Percentiles rank a stretch among this genome's conserved stretches.
Conservation (phyloP, 2,797 vertebrate genomes). For the Bufotes viridis region DNA sequence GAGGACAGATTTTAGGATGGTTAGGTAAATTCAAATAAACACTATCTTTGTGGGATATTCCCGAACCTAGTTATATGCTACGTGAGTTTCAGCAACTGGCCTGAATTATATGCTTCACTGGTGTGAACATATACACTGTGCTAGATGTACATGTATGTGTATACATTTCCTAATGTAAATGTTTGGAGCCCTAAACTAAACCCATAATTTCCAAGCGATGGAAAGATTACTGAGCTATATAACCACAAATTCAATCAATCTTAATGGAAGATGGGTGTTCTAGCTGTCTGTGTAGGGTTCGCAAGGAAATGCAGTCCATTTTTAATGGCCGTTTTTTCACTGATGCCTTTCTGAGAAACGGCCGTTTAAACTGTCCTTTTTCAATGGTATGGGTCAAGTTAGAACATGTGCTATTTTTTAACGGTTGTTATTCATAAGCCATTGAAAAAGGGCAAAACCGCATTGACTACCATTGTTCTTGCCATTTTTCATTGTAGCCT, state of each 20-base stretch:
- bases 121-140: slow-evolving; percentile 46
- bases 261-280: background rate
- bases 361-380: too few species aligned
- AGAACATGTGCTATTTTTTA: too few species aligned
- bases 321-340: too few species aligned
- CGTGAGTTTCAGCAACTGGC: slow-evolving; percentile 28
- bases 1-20: slow-evolving; percentile 39
- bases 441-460: too few species aligned
- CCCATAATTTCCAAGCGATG: slow-evolving; percentile 26
- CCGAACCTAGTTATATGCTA: slow-evolving; percentile 11
- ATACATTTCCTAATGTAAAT: slow-evolving; percentile 43
- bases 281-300: background rate
- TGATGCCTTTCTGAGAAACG: too few species aligned
- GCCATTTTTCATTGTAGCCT: too few species aligned
- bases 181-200: slow-evolving; percentile 20
- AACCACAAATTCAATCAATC: background rate
- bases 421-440: too few species aligned
- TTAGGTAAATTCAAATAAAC: slow-evolving; percentile 40
- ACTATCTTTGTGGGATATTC: slow-evolving; percentile 36
- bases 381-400: too few species aligned
- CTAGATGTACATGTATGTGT: slow-evolving; percentile 26
- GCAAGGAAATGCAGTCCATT: background rate
- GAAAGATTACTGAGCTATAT: slow-evolving; percentile 2
- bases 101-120: slow-evolving; percentile 49
- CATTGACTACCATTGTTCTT: too few species aligned